Evolutionary conservation across 1,140 invertebrate genomes (phyloP).

Genomic region (Temnothorax nylanderi): DNA sequence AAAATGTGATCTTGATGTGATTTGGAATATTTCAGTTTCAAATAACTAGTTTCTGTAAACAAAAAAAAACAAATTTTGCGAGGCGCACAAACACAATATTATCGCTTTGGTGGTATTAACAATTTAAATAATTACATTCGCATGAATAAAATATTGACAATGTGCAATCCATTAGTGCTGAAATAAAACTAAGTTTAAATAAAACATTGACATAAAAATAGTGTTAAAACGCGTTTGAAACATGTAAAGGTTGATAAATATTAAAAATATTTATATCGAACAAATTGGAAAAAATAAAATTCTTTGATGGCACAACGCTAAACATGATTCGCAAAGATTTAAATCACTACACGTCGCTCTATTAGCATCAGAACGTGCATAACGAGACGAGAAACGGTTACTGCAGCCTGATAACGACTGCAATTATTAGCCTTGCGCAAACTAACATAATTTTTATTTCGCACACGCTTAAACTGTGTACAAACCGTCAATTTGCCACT

Average conservation of each 20-base stretch:
- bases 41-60: neutral
- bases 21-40: neutral
- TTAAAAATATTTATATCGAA: neutral
- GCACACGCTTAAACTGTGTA: neutral
- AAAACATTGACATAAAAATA: neutral
- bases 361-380: neutral
- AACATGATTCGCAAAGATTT: neutral
- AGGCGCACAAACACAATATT: neutral
- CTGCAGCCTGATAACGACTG: constrained; percentile 2
- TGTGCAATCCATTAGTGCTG: neutral
- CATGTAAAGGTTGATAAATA: neutral
- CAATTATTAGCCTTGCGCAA: constrained; percentile 59
- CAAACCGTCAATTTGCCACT: constrained; percentile 40
- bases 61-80: constrained; percentile 30
- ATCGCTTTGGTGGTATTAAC: no score
- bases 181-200: neutral
- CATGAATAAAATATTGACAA: neutral
- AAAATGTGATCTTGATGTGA: neutral
- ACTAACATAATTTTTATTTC: constrained; percentile 15
- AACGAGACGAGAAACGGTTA: constrained; percentile 16
- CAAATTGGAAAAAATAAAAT: neutral
- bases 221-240: neutral
- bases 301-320: neutral
- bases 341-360: neutral
- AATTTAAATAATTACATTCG: constrained; percentile 15